These are phyloP conservation scores for Cepaea hortensis DNA, from an alignment of 2,888 invertebrate genomes.

Conservation along the genomic window DNA sequence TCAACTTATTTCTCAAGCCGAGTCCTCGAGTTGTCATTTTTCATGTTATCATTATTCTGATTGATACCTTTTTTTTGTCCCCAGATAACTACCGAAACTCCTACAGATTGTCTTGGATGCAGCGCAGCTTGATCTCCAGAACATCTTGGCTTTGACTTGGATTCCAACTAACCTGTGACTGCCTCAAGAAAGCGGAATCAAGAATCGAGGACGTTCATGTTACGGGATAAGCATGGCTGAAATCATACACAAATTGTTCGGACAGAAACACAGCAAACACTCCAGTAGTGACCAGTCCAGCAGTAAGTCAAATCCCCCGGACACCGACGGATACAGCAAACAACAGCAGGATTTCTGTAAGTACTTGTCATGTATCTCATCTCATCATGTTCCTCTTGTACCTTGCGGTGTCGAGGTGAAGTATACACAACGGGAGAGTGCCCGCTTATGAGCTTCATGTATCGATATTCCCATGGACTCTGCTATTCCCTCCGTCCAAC, in stretches of 20 bases:
- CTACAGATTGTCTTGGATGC: too few relatives aligned
- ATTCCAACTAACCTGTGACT: not conserved
- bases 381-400: not conserved
- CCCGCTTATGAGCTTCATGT: too few relatives aligned
- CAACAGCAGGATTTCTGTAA: constrained; percentile 54
- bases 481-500: too few relatives aligned
- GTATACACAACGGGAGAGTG: too few relatives aligned
- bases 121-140: too few relatives aligned
- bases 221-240: constrained; percentile 58
- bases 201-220: not conserved
- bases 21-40: too few relatives aligned
- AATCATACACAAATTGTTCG: constrained; percentile 63
- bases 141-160: not conserved
- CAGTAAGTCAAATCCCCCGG: constrained; percentile 5
- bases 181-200: not conserved
- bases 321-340: constrained; percentile 51
- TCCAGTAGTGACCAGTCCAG: not conserved
- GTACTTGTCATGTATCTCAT: constrained; percentile 5
- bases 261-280: constrained; percentile 51
- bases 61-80: too few relatives aligned
- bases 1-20: too few relatives aligned
- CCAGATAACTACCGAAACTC: too few relatives aligned
- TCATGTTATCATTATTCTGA: too few relatives aligned
- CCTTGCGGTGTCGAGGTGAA: too few relatives aligned
- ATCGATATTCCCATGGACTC: too few relatives aligned